Conservation (phyloP, 2,113 vertebrate genomes). For the Psilopsiagon aurifrons region DNA sequence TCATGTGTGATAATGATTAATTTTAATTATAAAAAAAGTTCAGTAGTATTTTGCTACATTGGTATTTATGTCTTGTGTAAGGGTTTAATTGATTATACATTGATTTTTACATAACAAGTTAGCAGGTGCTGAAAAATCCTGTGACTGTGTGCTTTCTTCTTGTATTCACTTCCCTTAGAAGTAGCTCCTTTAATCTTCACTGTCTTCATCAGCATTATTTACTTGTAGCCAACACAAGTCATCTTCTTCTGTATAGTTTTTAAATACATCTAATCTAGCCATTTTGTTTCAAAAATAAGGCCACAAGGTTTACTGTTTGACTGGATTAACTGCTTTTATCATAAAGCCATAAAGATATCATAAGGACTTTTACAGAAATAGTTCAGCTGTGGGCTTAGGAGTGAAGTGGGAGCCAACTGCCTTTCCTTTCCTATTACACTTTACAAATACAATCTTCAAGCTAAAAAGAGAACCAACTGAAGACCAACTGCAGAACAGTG, state of each 20-base stretch:
- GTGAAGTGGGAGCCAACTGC: background rate
- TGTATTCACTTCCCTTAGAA: background rate
- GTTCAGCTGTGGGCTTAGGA: background rate
- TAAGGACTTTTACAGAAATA: background rate
- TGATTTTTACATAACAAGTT: background rate
- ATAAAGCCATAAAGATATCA: background rate
- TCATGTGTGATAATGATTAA: background rate
- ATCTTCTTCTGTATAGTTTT: background rate
- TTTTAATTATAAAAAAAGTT: background rate
- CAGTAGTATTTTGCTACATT: background rate
- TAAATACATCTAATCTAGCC: background rate
- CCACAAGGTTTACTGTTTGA: background rate
- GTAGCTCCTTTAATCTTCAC: background rate
- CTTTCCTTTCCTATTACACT: background rate
- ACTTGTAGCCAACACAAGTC: background rate
- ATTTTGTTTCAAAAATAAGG: background rate
- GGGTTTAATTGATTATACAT: background rate
- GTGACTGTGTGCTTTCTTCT: background rate
- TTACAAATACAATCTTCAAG: background rate
- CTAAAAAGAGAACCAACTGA: background rate
- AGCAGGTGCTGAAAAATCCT: background rate
- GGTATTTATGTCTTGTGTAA: background rate
- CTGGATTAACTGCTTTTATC: background rate
- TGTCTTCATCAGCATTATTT: background rate
- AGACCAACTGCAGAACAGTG: background rate